These are phyloP conservation scores for Sinocyclocheilus rhinocerous DNA, from an alignment of 2,113 vertebrate species.

Conservation along the genomic window DNA sequence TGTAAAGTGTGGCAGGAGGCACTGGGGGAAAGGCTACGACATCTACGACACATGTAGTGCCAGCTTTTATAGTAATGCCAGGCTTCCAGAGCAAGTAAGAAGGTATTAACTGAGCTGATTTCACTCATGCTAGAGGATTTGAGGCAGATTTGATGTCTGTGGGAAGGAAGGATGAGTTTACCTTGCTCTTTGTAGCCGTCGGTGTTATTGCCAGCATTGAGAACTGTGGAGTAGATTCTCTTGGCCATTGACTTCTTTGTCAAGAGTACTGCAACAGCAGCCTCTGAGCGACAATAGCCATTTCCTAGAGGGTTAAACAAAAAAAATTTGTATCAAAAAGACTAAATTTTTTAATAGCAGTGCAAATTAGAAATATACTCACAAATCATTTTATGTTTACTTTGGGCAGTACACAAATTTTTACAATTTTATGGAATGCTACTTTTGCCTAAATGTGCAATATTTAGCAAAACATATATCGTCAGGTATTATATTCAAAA, in stretches of 20 bases:
- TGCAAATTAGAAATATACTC: neutral
- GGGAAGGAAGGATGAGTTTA: constrained; percentile 51
- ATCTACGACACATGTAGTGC: neutral
- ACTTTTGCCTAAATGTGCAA: neutral
- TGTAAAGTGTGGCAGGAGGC: constrained; percentile 47
- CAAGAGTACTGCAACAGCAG: constrained; percentile 84
- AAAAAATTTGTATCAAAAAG: neutral
- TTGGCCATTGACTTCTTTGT: constrained; percentile 85
- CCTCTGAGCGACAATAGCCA: constrained; percentile 95
- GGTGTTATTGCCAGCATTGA: constrained; percentile 91
- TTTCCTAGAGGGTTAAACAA: constrained; percentile 61
- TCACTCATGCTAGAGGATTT: neutral
- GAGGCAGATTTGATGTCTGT: neutral
- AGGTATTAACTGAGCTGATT: neutral
- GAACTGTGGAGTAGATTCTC: constrained; percentile 88
- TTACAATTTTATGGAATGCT: neutral
- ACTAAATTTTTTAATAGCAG: neutral
- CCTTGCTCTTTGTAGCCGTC: constrained; percentile 97
- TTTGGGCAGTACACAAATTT: neutral
- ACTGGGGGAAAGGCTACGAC: constrained; percentile 59
- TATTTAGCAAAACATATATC: neutral
- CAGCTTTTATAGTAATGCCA: constrained; percentile 2
- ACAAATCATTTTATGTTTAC: neutral
- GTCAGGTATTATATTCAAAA: neutral
- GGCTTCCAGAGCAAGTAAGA: neutral